phyloP scores from a whole-genome alignment of 2,888 invertebrate genomes.

The Limenitis camilla region DNA sequence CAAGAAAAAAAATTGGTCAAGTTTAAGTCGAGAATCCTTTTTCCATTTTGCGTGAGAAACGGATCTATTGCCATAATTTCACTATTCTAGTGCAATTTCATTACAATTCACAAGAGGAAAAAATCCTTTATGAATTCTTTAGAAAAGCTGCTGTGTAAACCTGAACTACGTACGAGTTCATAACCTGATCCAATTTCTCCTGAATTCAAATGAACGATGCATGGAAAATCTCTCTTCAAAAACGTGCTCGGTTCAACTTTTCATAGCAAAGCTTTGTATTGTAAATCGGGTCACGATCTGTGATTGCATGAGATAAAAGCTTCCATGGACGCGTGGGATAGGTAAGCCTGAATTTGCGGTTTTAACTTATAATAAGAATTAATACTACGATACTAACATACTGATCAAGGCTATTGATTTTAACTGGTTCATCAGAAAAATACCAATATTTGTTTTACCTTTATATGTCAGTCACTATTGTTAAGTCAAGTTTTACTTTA shows the following conservation, averaged over 20 bases:
- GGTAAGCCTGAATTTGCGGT: constrained; percentile 15
- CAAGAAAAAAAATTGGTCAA: neutral
- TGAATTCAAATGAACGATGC: constrained; percentile 15
- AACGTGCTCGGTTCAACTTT: constrained; percentile 12
- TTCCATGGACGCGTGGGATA: constrained; percentile 18
- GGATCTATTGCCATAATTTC: no score
- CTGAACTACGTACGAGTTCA: constrained; percentile 6
- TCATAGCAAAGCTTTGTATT: constrained; percentile 18
- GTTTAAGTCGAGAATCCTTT: neutral
- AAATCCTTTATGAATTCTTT: constrained; percentile 1
- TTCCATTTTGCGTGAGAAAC: no score
- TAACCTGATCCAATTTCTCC: constrained; percentile 14
- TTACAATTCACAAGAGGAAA: neutral
- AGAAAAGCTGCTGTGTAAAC: neutral
- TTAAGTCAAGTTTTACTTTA: no score
- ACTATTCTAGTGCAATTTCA: no score
- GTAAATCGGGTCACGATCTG: constrained; percentile 23
- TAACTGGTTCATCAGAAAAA: no score
- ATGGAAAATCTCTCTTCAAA: constrained; percentile 13
- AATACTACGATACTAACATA: no score
- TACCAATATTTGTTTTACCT: no score
- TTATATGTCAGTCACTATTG: no score
- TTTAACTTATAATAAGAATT: neutral
- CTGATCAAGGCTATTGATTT: no score
- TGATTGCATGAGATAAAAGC: constrained; percentile 17